Conservation (phyloP, 2,888 invertebrate genomes). For the Dromius quadrimaculatus region DNA sequence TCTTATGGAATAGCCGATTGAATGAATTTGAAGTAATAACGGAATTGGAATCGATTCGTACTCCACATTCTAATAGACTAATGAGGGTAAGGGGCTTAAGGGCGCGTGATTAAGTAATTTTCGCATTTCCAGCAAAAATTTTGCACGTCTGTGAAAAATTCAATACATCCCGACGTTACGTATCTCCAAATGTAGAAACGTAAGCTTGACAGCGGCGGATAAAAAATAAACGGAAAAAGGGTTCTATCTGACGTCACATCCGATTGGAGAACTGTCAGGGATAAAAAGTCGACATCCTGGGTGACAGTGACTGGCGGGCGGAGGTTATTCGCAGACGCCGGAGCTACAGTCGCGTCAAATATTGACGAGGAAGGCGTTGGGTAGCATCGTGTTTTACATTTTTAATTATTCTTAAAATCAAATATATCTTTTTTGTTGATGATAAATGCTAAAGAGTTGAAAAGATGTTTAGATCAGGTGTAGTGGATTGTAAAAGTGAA, state of each 20-base stretch:
- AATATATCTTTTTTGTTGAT: too few species aligned
- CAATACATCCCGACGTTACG: constrained; percentile 40
- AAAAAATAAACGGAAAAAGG: constrained; percentile 52
- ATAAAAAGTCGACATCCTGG: constrained; percentile 51
- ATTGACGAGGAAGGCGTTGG: constrained; percentile 58
- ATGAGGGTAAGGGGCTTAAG: neutral
- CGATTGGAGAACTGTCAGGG: constrained; percentile 52
- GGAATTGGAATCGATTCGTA: neutral
- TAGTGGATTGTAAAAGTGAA: too few species aligned
- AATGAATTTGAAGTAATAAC: neutral
- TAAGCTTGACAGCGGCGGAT: constrained; percentile 49
- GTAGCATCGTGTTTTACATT: constrained; percentile 63
- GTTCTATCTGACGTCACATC: constrained; percentile 52
- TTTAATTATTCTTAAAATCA: too few species aligned
- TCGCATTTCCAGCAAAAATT: constrained; percentile 6
- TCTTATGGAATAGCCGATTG: neutral
- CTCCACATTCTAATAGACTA: neutral
- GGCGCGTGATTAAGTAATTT: constrained; percentile 9
- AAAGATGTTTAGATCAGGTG: too few species aligned
- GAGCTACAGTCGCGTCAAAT: constrained; percentile 25
- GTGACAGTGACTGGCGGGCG: constrained; percentile 46
- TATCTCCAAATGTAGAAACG: constrained; percentile 49
- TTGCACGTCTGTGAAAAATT: constrained; percentile 45
- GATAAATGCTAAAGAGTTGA: too few species aligned
- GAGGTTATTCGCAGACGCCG: neutral